phyloP scores from a whole-genome alignment of 92 coral and sea anemone genomes.

The Zoanthus sociatus region DNA sequence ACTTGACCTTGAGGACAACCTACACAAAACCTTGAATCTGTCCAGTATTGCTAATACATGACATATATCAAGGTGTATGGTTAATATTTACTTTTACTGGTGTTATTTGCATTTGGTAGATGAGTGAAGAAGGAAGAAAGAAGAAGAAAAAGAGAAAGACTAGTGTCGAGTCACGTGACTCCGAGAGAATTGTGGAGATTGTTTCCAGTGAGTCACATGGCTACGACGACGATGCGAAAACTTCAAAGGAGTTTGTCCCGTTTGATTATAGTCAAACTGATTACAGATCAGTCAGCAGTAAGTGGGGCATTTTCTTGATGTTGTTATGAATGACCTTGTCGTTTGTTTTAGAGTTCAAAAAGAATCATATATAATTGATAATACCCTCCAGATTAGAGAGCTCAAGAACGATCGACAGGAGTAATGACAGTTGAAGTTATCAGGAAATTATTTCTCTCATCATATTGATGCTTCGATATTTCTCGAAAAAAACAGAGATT shows the following conservation, averaged over 20 bases:
- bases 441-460: too few relatives aligned
- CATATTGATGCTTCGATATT: too few relatives aligned
- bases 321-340: not conserved
- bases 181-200: not conserved
- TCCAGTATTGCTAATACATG: not conserved
- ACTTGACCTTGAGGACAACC: too few relatives aligned
- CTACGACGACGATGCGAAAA: not conserved
- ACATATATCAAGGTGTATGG: not conserved
- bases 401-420: too few relatives aligned
- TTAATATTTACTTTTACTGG: too few relatives aligned
- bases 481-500: too few relatives aligned
- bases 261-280: constrained; percentile 38
- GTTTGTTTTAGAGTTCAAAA: too few relatives aligned
- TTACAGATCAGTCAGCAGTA: constrained; percentile 30
- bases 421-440: too few relatives aligned
- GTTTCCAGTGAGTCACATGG: not conserved
- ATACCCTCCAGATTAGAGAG: too few relatives aligned
- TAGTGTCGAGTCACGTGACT: not conserved
- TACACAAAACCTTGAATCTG: not conserved
- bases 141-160: constrained; percentile 19
- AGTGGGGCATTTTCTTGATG: not conserved
- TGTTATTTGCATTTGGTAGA: not conserved
- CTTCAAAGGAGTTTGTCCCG: constrained; percentile 15
- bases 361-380: too few relatives aligned
- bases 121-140: constrained; percentile 28